Evolutionary conservation across 2,888 invertebrate genomes (phyloP), one percentile per base, ranked within the genome.

Genomic region (Barypeithes pellucidus): DNA sequence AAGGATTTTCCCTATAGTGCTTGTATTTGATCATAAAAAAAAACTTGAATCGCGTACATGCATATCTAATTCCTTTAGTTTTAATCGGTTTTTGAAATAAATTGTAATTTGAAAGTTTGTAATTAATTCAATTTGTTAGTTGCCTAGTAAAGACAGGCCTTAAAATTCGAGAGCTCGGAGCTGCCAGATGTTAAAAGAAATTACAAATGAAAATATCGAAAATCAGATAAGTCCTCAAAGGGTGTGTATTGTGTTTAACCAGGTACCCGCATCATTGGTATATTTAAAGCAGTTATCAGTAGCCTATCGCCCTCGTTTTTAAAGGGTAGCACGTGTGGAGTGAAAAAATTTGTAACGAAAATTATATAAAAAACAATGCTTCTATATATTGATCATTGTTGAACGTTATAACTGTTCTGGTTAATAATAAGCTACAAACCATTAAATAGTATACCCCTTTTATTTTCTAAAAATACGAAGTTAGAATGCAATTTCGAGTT

Each of bases 261-360:
- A 80, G 80, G 80, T 81, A 81, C 81, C 81, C 80, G 81, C 80
- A 81, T 78, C 79, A 77, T 79, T 77, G 76, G 66, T 71, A 72
- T 75, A 74, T 75, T 71, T 75, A 75, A 75, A 77, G 73, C 66
- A 68, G 71, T 71, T 72, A 72, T 72, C 72, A 67, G 52, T 72
- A 39, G 62, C 72, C 52, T 72, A 72, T 72, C 72, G 60, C 61
- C 67, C 72, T 54, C n/a, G n/a, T 68, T 68, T 39, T 61, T 67
- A 65, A 71, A 71, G 63, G 65, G 71, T 24, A 45, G 71, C 71
- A 71, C 71, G 71, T 71, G 71, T 66, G 69, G 22, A n/a, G 50
- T 62, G 45, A 45, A 41, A 59, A 18, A 60, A 60, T 60, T 60
- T 60, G 14, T 60, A 41, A 60, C 39, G 60, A 20, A n/a, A 60